phyloP scores from a whole-genome alignment of 2,888 invertebrate genomes.

The Plutella xylostella region DNA sequence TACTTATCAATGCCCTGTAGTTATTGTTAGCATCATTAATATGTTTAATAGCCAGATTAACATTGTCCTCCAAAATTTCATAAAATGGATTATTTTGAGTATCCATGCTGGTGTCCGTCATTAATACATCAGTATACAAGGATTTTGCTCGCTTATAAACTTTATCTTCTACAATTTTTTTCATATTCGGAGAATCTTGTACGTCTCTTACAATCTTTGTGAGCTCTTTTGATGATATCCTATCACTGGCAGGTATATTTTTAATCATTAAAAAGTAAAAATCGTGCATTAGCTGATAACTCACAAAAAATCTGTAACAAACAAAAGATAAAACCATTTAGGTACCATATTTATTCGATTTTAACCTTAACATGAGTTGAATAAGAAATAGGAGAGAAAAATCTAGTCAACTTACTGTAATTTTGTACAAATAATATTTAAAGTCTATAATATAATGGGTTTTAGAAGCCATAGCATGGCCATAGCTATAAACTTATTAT shows the following conservation, averaged over 20 bases:
- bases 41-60: constrained; percentile 43
- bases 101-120: constrained; percentile 45
- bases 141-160: constrained; percentile 39
- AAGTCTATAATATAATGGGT: too few species aligned
- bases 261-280: constrained; percentile 55
- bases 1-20: constrained; percentile 39
- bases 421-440: too few species aligned
- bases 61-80: constrained; percentile 48
- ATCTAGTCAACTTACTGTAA: too few species aligned
- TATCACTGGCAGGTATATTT: constrained; percentile 39
- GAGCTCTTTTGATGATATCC: constrained; percentile 45
- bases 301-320: constrained; percentile 44
- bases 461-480: too few species aligned
- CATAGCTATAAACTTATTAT: too few species aligned
- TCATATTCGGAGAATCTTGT: constrained; percentile 42
- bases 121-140: constrained; percentile 43
- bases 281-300: constrained; percentile 57
- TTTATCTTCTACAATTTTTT: constrained; percentile 49
- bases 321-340: background rate
- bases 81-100: constrained; percentile 56
- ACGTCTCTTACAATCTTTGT: constrained; percentile 41
- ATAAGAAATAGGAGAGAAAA: too few species aligned
- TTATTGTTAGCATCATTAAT: constrained; percentile 44
- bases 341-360: background rate
- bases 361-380: too few species aligned